A percentile compares a stretch with the other conserved stretches of the same genome.
phyloP scores from a whole-genome alignment of 2,797 vertebrate genomes.

The Pitangus sulphuratus region DNA sequence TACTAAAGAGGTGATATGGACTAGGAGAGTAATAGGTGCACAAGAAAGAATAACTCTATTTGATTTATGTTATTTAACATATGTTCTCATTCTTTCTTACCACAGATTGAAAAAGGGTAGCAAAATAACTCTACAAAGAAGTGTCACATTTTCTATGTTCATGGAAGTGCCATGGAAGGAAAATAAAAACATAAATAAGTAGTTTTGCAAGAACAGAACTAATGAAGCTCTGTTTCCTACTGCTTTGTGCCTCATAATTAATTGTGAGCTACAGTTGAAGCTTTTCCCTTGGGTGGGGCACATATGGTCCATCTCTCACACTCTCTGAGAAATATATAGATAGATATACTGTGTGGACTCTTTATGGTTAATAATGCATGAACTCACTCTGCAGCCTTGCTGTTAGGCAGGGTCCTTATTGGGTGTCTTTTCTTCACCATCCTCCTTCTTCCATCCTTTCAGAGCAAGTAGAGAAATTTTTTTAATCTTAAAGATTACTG shows the following conservation, averaged over 20 bases:
- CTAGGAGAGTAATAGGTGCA: not conserved
- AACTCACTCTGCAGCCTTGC: constrained; percentile 1
- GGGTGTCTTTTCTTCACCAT: not conserved
- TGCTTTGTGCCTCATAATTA: constrained; percentile 47
- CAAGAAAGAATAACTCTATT: not conserved
- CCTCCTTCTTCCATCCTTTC: not conserved
- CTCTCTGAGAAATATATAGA: constrained; percentile 15
- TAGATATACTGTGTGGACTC: constrained; percentile 6
- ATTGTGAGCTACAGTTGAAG: constrained; percentile 35
- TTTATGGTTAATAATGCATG: constrained; percentile 55
- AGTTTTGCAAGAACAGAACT: constrained; percentile 8
- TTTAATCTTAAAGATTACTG: not conserved
- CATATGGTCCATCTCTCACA: constrained; percentile 53
- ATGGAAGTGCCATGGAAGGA: not conserved
- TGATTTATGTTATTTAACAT: not conserved
- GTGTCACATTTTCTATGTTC: not conserved
- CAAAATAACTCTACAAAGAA: not conserved
- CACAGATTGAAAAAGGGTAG: not conserved
- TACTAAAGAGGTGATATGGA: not conserved
- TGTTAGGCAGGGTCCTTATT: not conserved
- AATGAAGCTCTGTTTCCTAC: constrained; percentile 12
- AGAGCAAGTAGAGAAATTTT: not conserved
- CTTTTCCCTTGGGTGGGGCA: constrained; percentile 42
- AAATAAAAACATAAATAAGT: constrained; percentile 24
- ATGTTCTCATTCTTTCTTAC: not conserved